A percentile compares a stretch with the other conserved stretches of the same genome.
These are phyloP conservation scores for Rhynchotus rufescens DNA, from an alignment of 2,797 vertebrate species.

Conservation along the genomic window DNA sequence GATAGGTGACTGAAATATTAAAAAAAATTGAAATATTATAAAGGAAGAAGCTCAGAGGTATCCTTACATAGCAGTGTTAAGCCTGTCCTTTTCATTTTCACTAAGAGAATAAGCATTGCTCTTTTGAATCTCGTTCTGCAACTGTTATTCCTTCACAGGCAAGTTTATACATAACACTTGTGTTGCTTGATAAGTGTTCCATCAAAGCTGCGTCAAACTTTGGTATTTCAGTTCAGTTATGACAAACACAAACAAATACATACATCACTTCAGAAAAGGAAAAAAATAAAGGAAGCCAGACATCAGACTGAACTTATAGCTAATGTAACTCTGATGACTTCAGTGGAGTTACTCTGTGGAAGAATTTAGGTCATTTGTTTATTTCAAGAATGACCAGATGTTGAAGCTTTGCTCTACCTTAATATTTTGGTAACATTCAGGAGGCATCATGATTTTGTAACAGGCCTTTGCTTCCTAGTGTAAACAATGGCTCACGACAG, in stretches of 20 bases:
- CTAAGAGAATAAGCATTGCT: background rate
- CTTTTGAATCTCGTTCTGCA: background rate
- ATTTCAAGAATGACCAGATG: slow-evolving; percentile 39
- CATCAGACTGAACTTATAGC: slow-evolving; percentile 32
- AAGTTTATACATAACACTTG: background rate
- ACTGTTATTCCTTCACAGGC: background rate
- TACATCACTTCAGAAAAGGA: background rate
- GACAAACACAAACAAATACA: background rate
- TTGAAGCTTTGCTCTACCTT: slow-evolving; percentile 27
- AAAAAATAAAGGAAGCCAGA: slow-evolving; percentile 52
- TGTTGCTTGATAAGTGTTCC: background rate
- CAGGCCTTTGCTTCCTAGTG: slow-evolving; percentile 1
- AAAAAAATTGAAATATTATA: slow-evolving; percentile 35
- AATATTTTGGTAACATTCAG: slow-evolving; percentile 53
- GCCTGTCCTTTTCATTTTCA: background rate
- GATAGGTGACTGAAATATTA: slow-evolving; percentile 92
- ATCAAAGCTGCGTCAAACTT: background rate
- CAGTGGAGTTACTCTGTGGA: slow-evolving; percentile 19
- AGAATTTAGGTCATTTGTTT: slow-evolving; percentile 58
- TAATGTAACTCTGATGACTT: slow-evolving; percentile 51
- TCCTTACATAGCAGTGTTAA: background rate
- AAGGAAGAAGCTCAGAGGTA: slow-evolving; percentile 13
- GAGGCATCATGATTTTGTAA: slow-evolving; percentile 67
- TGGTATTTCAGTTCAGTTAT: background rate
- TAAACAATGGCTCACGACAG: slow-evolving; percentile 30